Percentiles rank a stretch among this genome's conserved stretches.
Evolutionary conservation across 2,797 vertebrate genomes (phyloP).

Genomic region (Pantherophis vulpinus): DNA sequence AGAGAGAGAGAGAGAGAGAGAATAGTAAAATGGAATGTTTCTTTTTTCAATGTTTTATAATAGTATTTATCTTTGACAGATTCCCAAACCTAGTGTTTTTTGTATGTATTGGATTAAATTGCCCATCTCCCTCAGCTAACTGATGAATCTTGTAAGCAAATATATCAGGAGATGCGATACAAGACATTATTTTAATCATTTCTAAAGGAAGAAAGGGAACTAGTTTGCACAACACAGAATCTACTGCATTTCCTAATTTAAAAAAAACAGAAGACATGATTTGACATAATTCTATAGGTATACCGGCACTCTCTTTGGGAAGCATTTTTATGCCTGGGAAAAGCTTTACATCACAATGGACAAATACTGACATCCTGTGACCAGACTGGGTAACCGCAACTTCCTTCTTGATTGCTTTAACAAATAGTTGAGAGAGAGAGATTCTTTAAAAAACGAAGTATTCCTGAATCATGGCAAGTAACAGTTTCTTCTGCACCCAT

Average conservation of each 20-base stretch:
- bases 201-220: constrained; percentile 10
- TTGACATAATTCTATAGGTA: constrained; percentile 14
- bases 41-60: not conserved
- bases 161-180: not conserved
- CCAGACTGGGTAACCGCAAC: fast-evolving
- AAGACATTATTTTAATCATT: not conserved
- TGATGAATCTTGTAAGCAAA: not conserved
- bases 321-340: not conserved
- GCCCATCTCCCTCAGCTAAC: not conserved
- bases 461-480: not conserved
- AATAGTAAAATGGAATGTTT: constrained; percentile 2
- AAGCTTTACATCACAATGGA: not conserved
- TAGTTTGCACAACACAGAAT: constrained; percentile 2
- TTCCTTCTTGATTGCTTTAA: not conserved
- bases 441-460: not conserved
- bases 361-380: constrained; percentile 68
- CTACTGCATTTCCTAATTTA: constrained; percentile 1
- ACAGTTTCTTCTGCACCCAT: not conserved
- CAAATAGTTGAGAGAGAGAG: not conserved
- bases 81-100: not conserved
- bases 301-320: not conserved
- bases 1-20: not conserved
- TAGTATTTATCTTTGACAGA: not conserved
- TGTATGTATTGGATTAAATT: not conserved
- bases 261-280: constrained; percentile 31